Evolutionary conservation across 2,888 invertebrate genomes (phyloP), one percentile per base, ranked within the genome.

Genomic region (Philonicus albiceps): DNA sequence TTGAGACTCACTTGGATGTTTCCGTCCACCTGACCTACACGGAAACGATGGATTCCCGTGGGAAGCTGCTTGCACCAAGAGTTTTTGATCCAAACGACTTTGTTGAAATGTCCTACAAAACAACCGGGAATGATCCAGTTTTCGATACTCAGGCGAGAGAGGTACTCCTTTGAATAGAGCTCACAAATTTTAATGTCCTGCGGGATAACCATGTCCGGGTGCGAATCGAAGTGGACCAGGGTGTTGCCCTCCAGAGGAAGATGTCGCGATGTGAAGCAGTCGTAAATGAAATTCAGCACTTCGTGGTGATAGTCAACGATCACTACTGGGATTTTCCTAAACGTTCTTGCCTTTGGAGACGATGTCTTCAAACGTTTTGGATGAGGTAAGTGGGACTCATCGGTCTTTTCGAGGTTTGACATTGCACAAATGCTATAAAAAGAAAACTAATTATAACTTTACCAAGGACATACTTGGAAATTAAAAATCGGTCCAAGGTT

Each of bases 81-180:
- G 64, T 98, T 98, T 91, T 97, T 97, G 6, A 98, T 92, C 98
- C 98, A 98, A 78, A 97, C 93, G 30, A 98, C 92, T 86, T 95
- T 94, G 85, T 93, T 93, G 55, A 98, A 94, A 91, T 98, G 97
- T 0, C 98, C 98, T 3, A 97, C 96, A 90, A 96, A 98, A 11
- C 94, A 95, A 6, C 96, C 96, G 0, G 98, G 98, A 90, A 98
- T 93, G 85, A 98, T 97, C 98, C 98, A 98, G 92, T 97, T 98
- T 92, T 98, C 98, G 90, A 98, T 98, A 92, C 97, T 97, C 87
- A 98, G 92, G 88, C 92, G 92, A 88, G 94, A 93, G 89, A 97
- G 93, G 87, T 94, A 92, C 87, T 95, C 93, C 91, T 96, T 96
- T 75, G 96, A 94, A 89, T 94, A 96, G 13, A 97, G 96, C 74